phyloP scores from a whole-genome alignment of 2,888 invertebrate species.

The Stenichneumon culpator region DNA sequence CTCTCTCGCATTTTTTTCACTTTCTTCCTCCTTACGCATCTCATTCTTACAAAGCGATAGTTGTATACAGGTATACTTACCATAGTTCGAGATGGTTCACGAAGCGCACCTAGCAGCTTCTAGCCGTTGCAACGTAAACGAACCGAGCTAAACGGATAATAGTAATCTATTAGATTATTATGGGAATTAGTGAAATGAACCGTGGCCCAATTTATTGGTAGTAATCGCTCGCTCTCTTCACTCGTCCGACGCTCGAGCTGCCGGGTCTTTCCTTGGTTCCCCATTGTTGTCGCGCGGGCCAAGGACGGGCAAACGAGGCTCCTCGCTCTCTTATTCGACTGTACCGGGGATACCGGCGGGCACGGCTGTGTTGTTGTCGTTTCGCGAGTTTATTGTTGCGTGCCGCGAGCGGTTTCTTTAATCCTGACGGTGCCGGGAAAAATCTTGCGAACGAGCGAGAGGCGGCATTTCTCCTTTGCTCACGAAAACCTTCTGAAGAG shows the following conservation, averaged over 20 bases:
- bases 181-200: slow-evolving; percentile 85
- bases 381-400: slow-evolving; percentile 70
- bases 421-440: slow-evolving; percentile 73
- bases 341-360: too few relatives aligned
- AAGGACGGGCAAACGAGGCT: slow-evolving; percentile 21
- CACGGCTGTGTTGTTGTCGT: slow-evolving; percentile 63
- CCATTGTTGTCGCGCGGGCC: slow-evolving; percentile 51
- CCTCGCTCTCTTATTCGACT: slow-evolving; percentile 23
- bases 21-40: slow-evolving; percentile 37
- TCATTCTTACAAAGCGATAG: slow-evolving; percentile 19
- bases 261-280: slow-evolving; percentile 14
- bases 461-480: slow-evolving; percentile 46
- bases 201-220: slow-evolving; percentile 84
- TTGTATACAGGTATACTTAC: not conserved
- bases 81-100: slow-evolving; percentile 46
- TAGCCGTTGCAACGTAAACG: slow-evolving; percentile 77
- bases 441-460: slow-evolving; percentile 49
- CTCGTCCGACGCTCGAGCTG: slow-evolving; percentile 27
- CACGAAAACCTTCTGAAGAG: not conserved
- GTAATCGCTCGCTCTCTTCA: slow-evolving; percentile 78
- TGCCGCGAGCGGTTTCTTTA: slow-evolving; percentile 77
- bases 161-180: slow-evolving; percentile 85
- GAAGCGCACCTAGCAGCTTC: slow-evolving; percentile 49
- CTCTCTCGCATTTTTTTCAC: slow-evolving; percentile 24
- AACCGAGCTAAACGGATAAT: slow-evolving; percentile 84